phyloP scores from a whole-genome alignment of 2,113 vertebrate genomes.

The Labrus mixtus region DNA sequence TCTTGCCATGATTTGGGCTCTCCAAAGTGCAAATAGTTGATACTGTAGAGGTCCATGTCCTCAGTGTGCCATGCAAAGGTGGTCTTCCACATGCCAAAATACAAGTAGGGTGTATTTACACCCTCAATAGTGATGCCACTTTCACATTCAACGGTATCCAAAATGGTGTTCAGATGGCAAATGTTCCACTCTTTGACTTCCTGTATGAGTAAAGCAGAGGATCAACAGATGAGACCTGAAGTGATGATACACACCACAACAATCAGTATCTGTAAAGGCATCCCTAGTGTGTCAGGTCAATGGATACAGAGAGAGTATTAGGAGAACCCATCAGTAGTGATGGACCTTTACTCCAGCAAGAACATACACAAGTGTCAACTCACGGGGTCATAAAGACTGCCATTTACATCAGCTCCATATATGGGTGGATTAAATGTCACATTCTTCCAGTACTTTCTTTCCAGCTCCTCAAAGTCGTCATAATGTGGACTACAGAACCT shows the following conservation, averaged over 20 bases:
- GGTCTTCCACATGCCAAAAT: constrained; percentile 99
- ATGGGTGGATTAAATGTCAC: constrained; percentile 96
- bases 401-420: constrained; percentile 96
- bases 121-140: constrained; percentile 97
- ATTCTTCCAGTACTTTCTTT: constrained; percentile 99
- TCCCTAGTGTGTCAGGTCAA: background rate
- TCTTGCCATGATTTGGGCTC: constrained; percentile 96
- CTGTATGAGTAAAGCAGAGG: constrained; percentile 58
- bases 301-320: background rate
- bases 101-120: constrained; percentile 96
- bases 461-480: constrained; percentile 96
- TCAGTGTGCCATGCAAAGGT: constrained; percentile 99
- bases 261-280: background rate
- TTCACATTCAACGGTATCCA: constrained; percentile 95
- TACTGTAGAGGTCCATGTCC: constrained; percentile 99
- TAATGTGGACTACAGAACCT: constrained; percentile 96
- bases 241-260: background rate
- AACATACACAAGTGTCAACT: constrained; percentile 45
- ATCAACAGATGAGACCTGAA: background rate
- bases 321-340: background rate
- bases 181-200: constrained; percentile 94
- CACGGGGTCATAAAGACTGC: constrained; percentile 93
- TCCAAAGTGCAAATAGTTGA: constrained; percentile 98
- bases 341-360: background rate
- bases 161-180: constrained; percentile 90